Evolutionary conservation across 2,113 vertebrate species (phyloP), one percentile per base, ranked within the genome.

Genomic region (Tinamus guttatus): DNA sequence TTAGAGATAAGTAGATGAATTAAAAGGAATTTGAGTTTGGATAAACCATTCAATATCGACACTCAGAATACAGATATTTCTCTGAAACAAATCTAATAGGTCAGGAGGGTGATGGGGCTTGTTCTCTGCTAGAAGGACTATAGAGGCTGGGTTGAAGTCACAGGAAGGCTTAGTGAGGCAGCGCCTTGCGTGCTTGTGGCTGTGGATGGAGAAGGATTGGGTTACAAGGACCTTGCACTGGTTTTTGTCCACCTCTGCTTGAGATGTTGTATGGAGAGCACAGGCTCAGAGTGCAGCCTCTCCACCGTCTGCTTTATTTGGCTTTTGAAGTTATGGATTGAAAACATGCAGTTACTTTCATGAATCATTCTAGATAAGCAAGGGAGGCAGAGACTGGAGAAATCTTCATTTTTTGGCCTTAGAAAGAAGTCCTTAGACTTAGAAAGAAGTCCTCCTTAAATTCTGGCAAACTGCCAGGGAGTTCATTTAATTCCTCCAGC

Each of bases 281-380:
- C 19, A 52, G 1, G 1, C 11, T 47, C 0, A 2, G 24, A 10
- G 16, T 18, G 77, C 7, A 1, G 2, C 77, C 77, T 5, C 43
- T 76, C 32, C 63, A 77, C 18, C 1, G 9, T 75, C n/a, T 85
- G 14, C 9, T 87, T 77, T 58, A 43, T 15, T 7, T 70, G 54
- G 56, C 49, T 38, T 68, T 43, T 58, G 30, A 85, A 89, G 81
- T 28, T 43, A n/a, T 59, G 2, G 2, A 6, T 25, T 81, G 60
- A 87, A 93, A 70, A 74, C 14, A 11, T 64, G 12, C 25, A 64
- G 40, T 59, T 11, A 56, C 70, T 88, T 92, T 60, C 27, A 65
- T 18, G 19, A 59, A 76, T 64, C 20, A 47, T 64, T 64, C 54
- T 41, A 45, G 65, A 15, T 45, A 74, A 59, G 9, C 19, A 64